Evolutionary conservation across 1,140 invertebrate genomes (phyloP), one percentile per base, ranked within the genome.

Genomic region (Bombyx mori): DNA sequence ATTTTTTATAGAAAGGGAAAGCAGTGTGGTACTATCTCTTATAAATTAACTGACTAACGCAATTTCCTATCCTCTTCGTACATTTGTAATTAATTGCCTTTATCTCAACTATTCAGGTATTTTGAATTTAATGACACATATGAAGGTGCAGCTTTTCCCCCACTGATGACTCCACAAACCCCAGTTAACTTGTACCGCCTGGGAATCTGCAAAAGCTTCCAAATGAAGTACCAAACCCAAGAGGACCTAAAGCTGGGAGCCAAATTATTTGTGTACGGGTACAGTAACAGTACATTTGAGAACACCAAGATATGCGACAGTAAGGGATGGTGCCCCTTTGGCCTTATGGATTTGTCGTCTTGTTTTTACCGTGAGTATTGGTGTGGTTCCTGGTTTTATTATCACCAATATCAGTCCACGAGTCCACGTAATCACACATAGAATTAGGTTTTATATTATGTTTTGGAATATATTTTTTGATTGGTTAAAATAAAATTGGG

Each of bases 321-420:
- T 7, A 81, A 89, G 6, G 80, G 78, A 26, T 92, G 91, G 55
- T 68, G 92, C 8, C 89, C 89, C n/a, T 88, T 87, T 56, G 93
- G 93, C 0, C 66, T 94, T 0, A 89, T 90, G 0, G 91, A 91
- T 60, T 63, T 94, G 0, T 90, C 92, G 0, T 92, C 93, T 0
- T 95, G 94, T 69, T 94, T 94, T 63, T 94, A 93, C 75, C 91
- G 92, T 92, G 77, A 90, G 90, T 89, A 62, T 73, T 35, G 26
- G 26, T 35, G 26, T 35, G 26, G 26, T 35, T 35, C 1, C 2
- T 35, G 26, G 26, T 35, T 35, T 35, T 35, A 35, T 5, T 35
- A 5, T 35, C 26, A 35, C 26, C 4, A 47, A 4, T 47, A 8
- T 47, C 45, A 5, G 45, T 47, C 8, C 8, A 47, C 12, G 49